Evolutionary conservation across 2,113 vertebrate genomes (phyloP).

Genomic region (Corythornis madagascariensis): DNA sequence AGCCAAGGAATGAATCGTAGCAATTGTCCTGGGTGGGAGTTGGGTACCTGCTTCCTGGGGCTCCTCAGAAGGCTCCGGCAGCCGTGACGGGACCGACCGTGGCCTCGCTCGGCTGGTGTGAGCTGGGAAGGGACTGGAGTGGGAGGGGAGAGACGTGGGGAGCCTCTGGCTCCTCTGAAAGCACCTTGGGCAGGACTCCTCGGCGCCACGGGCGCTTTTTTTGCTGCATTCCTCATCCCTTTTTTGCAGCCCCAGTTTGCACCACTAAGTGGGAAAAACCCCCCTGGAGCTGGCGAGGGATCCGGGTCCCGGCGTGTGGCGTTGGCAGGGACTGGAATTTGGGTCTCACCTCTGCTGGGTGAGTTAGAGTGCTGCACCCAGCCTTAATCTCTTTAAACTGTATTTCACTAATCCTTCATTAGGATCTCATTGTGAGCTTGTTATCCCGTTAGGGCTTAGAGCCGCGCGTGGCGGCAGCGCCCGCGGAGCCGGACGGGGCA

Average conservation of each 20-base stretch:
- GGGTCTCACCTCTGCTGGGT: not conserved
- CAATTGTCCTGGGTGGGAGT: not conserved
- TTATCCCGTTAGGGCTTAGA: constrained; percentile 57
- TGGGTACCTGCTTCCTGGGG: constrained; percentile 37
- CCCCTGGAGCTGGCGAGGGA: accelerated
- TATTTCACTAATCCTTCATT: constrained; percentile 50
- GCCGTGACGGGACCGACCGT: not conserved
- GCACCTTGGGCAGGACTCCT: not conserved
- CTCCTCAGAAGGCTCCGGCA: not conserved
- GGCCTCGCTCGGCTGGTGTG: not conserved
- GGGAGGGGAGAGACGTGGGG: not conserved
- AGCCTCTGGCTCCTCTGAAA: not conserved
- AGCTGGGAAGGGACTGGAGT: constrained; percentile 9
- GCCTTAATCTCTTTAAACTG: constrained; percentile 49
- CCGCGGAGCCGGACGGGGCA: not conserved
- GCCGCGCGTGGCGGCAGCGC: not conserved
- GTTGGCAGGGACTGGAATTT: not conserved
- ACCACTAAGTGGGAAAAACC: accelerated
- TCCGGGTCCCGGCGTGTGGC: accelerated
- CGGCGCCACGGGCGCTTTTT: not conserved
- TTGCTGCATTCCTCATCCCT: not conserved
- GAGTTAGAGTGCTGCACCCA: not conserved
- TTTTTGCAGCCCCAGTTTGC: not conserved
- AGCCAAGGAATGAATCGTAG: constrained; percentile 42
- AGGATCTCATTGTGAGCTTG: constrained; percentile 61